Evolutionary conservation across 2,113 vertebrate species (phyloP), one percentile per base, ranked within the genome.

Genomic region (Syngnathus typhle): DNA sequence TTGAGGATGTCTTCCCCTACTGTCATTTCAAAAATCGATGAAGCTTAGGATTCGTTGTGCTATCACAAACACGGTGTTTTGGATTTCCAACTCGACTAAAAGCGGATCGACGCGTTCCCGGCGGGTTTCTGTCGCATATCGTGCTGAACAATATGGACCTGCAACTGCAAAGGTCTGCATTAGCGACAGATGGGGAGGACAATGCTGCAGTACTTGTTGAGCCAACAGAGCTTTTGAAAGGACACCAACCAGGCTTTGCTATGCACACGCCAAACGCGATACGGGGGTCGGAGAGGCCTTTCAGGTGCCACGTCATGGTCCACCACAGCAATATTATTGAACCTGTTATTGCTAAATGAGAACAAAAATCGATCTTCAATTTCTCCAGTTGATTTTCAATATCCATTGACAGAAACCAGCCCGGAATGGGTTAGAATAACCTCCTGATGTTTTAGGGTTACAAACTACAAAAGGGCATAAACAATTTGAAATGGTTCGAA

Each of bases 81-180:
- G 1, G 11, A 44, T 16, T 4, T 15, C 16, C 39, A 49, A 51
- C 60, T 38, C 62, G 46, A 55, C 1, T 37, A 9, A 18, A 69
- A 41, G 36, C 15, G 21, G 52, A 23, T 12, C 27, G 58, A 80
- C 52, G n/a, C 6, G 54, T 88, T 88, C 27, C 88, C 70, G 86
- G 89, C 4, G 21, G 27, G 54, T 77, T 90, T 91, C 89, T 77
- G 73, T 69, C 41, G 64, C 74, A 69, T 74, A 59, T 76, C 72
- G 69, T 75, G 62, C 68, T 39, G 63, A 72, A 85, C 87, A 89
- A 89, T 84, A 80, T 72, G 46, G 69, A 62, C 68, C 52, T 67
- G 68, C 58, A 71, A 78, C 60, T 89, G 89, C 89, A 72, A 87
- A 62, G 82, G 76, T 87, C 88, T 77, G 88, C 89, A 90, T 65